These are phyloP conservation scores for Rhogogaster chlorosoma DNA, from an alignment of 2,888 invertebrate genomes.

Conservation along the genomic window DNA sequence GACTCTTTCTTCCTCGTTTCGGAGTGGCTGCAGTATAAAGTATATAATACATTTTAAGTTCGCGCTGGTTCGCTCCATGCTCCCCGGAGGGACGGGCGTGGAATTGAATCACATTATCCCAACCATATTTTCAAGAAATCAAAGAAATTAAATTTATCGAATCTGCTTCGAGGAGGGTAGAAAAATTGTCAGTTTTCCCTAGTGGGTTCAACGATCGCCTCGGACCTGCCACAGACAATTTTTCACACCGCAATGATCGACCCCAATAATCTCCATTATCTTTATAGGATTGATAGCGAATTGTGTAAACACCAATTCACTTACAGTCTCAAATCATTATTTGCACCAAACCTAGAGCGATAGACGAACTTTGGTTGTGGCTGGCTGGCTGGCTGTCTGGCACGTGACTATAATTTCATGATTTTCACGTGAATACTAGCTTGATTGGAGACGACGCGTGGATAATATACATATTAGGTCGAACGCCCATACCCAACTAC, in stretches of 20 bases:
- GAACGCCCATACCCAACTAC: constrained; percentile 37
- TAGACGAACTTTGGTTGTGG: constrained; percentile 25
- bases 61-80: neutral
- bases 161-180: neutral
- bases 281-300: neutral
- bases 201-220: constrained; percentile 27
- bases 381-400: constrained; percentile 45
- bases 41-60: constrained; percentile 29
- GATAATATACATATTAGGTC: constrained; percentile 48
- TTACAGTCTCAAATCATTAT: constrained; percentile 5
- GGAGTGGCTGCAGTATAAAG: neutral
- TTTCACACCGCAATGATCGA: constrained; percentile 28
- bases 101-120: constrained; percentile 31
- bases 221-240: constrained; percentile 27
- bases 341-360: neutral
- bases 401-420: constrained; percentile 67
- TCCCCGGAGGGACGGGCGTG: neutral
- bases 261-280: constrained; percentile 33
- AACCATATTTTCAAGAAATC: constrained; percentile 39
- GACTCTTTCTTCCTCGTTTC: neutral
- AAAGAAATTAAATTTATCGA: constrained; percentile 37
- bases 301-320: constrained; percentile 37
- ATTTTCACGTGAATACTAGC: constrained; percentile 69
- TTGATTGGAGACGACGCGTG: constrained; percentile 66
- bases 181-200: constrained; percentile 32